phyloP scores from a whole-genome alignment of 1,140 invertebrate genomes.

The Pollicipes pollicipes region DNA sequence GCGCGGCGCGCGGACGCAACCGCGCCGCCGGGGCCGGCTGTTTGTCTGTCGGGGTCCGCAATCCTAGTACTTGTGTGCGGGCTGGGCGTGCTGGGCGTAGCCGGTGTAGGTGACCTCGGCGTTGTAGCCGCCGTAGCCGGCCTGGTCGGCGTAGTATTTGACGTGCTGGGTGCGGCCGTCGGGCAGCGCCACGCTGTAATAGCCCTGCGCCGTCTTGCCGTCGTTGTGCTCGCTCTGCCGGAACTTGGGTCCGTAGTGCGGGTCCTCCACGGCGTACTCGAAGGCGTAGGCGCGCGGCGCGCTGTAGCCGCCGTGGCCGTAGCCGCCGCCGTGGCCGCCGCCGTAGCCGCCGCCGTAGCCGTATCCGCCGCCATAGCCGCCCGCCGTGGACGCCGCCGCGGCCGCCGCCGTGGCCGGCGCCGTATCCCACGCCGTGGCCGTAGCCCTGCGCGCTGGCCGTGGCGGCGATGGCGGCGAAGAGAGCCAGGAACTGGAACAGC shows the following conservation, averaged over 20 bases:
- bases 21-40: no score
- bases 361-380: neutral
- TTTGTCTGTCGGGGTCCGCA: no score
- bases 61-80: no score
- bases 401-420: no score
- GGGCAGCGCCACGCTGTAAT: constrained; percentile 20
- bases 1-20: no score
- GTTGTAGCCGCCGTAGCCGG: constrained; percentile 13
- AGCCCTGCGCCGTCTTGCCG: constrained; percentile 16
- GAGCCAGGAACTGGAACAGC: neutral
- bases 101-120: constrained; percentile 15
- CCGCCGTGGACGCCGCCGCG: no score
- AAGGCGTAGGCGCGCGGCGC: constrained; percentile 14
- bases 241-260: constrained; percentile 15
- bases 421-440: no score
- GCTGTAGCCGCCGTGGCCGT: constrained; percentile 21
- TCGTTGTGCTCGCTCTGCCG: constrained; percentile 16
- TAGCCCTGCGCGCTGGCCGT: neutral
- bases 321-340: constrained; percentile 22
- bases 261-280: constrained; percentile 18
- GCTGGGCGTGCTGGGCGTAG: neutral
- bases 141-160: constrained; percentile 17
- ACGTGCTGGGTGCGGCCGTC: constrained; percentile 20
- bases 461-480: neutral
- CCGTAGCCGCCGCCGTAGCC: neutral